Evolutionary conservation across 2,113 vertebrate species (phyloP).

Genomic region (Solea senegalensis): DNA sequence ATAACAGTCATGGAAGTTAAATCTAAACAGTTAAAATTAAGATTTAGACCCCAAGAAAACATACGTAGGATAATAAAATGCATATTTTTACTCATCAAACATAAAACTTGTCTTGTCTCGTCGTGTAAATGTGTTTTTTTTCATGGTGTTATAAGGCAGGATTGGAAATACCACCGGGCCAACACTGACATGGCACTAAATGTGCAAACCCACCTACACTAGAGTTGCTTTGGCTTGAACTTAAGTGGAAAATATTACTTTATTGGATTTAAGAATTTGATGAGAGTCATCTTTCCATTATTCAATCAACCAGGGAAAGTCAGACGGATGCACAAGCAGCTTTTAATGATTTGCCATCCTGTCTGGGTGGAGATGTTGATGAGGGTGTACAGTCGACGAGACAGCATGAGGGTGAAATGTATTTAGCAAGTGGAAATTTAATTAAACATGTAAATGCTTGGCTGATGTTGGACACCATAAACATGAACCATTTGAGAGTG

Average conservation of each 20-base stretch:
- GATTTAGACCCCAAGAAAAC: not conserved
- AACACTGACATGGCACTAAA: slow-evolving; percentile 2
- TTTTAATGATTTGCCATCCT: slow-evolving; percentile 10
- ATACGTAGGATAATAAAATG: not conserved
- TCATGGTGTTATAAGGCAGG: not conserved
- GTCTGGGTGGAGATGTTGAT: slow-evolving; percentile 5
- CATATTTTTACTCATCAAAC: not conserved
- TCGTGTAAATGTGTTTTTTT: not conserved
- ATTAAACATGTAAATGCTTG: not conserved
- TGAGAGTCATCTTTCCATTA: slow-evolving; percentile 25
- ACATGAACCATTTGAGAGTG: not conserved
- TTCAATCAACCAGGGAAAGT: not conserved
- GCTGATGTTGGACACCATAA: not conserved
- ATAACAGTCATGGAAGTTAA: too few species aligned
- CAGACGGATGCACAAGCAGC: slow-evolving; percentile 3
- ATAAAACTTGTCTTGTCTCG: not conserved
- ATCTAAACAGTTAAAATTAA: not conserved
- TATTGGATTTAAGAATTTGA: slow-evolving; percentile 9
- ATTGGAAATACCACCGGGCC: not conserved
- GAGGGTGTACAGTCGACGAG: not conserved
- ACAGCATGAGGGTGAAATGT: not conserved
- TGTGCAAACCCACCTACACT: slow-evolving; percentile 9
- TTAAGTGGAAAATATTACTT: slow-evolving; percentile 34
- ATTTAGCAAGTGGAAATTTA: not conserved
- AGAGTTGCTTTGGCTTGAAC: slow-evolving; percentile 16